A percentile compares a stretch with the other conserved stretches of the same genome.
Evolutionary conservation across 2,888 invertebrate genomes (phyloP).

Genomic region (Rotaria sp.): DNA sequence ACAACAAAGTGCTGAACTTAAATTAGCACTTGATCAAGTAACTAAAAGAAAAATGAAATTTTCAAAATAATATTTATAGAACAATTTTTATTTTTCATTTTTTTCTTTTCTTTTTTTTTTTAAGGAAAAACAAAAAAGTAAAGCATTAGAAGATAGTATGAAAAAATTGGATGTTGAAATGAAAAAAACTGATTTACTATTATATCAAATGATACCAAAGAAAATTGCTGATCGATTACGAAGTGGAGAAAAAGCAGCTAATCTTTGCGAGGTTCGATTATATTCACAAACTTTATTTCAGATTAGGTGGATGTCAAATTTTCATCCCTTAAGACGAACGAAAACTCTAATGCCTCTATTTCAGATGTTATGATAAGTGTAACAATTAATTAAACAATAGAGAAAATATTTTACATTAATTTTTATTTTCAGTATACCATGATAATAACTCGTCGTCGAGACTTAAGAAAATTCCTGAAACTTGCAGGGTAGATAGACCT

Average conservation of each 20-base stretch:
- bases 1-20: constrained; percentile 90
- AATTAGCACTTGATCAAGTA: constrained; percentile 74
- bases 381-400: too few relatives aligned
- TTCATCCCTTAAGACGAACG: too few relatives aligned
- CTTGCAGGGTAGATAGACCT: too few relatives aligned
- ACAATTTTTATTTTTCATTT: too few relatives aligned
- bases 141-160: constrained; percentile 91
- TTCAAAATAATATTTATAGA: constrained; percentile 41
- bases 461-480: too few relatives aligned
- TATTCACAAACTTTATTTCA: too few relatives aligned
- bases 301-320: too few relatives aligned
- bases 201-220: constrained; percentile 98
- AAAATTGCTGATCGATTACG: constrained; percentile 86
- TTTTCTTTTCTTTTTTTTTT: constrained; percentile 65
- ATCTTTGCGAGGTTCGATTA: constrained; percentile 78
- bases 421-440: too few relatives aligned
- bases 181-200: constrained; percentile 82
- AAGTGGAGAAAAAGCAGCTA: constrained; percentile 87
- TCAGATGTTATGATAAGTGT: too few relatives aligned
- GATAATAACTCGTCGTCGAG: too few relatives aligned
- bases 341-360: too few relatives aligned
- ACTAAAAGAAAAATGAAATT: background rate
- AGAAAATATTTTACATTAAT: too few relatives aligned
- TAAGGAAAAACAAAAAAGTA: constrained; percentile 90
- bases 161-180: constrained; percentile 86